These are phyloP conservation scores for Wiebesia pumilae DNA, from an alignment of 1,140 invertebrate genomes.

Conservation along the genomic window DNA sequence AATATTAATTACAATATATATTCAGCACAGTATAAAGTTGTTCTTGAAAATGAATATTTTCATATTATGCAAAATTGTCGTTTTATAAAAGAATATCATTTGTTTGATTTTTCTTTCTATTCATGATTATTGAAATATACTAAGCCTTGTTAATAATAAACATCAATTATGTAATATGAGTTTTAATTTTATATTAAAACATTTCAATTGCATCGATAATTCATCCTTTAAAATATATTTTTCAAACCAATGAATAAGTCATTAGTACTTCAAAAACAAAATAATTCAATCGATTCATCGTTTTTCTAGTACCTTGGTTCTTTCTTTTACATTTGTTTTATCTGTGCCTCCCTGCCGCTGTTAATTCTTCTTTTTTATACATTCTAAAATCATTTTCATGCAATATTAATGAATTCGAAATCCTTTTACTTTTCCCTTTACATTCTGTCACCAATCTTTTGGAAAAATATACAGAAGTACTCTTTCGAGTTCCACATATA, in stretches of 20 bases:
- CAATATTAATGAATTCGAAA: neutral
- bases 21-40: too few relatives aligned
- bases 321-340: neutral
- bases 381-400: conserved; percentile 1
- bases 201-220: too few relatives aligned
- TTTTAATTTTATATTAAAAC: too few relatives aligned
- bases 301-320: conserved; percentile 27
- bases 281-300: conserved; percentile 31
- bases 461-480: neutral
- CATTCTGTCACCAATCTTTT: neutral
- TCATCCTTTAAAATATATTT: neutral
- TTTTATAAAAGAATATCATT: too few relatives aligned
- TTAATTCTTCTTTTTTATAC: conserved; percentile 41
- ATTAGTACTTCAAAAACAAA: conserved; percentile 19
- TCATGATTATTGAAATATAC: too few relatives aligned
- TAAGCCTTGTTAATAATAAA: too few relatives aligned
- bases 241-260: neutral
- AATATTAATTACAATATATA: too few relatives aligned
- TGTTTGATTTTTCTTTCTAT: too few relatives aligned
- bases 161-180: too few relatives aligned
- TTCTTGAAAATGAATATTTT: too few relatives aligned
- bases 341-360: neutral
- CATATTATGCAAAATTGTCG: too few relatives aligned
- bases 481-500: conserved; percentile 9
- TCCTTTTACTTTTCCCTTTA: neutral